phyloP scores from a whole-genome alignment of 2,888 invertebrate species.

The Polylopha cassiicola region DNA sequence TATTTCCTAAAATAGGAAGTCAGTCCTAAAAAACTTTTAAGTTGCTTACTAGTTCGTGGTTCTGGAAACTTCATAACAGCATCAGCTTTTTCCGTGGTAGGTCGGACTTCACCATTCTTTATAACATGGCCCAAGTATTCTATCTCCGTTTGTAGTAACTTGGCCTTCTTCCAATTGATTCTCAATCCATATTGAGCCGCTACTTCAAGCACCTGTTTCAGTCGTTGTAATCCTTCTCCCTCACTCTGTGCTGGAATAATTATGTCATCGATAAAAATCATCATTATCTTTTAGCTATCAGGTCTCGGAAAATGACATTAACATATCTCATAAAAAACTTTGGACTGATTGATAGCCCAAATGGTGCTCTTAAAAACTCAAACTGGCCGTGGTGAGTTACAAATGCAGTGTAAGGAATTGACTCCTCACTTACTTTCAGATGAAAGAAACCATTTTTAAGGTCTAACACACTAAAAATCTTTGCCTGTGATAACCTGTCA shows the following conservation, averaged over 20 bases:
- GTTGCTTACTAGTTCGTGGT: constrained; percentile 23
- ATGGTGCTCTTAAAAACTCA: constrained; percentile 43
- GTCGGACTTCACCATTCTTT: constrained; percentile 22
- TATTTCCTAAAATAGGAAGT: constrained; percentile 27
- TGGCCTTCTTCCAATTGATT: constrained; percentile 35
- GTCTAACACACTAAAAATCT: constrained; percentile 28
- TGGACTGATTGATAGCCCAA: constrained; percentile 48
- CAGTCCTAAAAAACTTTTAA: constrained; percentile 26
- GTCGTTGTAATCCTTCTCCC: constrained; percentile 24
- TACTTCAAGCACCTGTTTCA: constrained; percentile 25
- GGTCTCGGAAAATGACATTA: constrained; percentile 26
- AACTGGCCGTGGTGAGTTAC: constrained; percentile 43
- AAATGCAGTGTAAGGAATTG: constrained; percentile 43
- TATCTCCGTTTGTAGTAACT: constrained; percentile 34
- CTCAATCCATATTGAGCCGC: constrained; percentile 29
- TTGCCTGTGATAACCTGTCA: constrained; percentile 36
- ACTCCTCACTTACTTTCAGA: constrained; percentile 32
- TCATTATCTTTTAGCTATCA: constrained; percentile 12
- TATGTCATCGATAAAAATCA: constrained; percentile 26
- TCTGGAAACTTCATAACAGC: constrained; percentile 24
- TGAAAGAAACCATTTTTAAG: constrained; percentile 44
- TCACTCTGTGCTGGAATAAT: constrained; percentile 24
- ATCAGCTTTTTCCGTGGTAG: constrained; percentile 23
- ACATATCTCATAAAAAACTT: constrained; percentile 36
- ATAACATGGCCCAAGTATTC: constrained; percentile 31